These are phyloP conservation scores for Lamellibrachia satsuma DNA, from an alignment of 2,888 invertebrate genomes.

Conservation along the genomic window DNA sequence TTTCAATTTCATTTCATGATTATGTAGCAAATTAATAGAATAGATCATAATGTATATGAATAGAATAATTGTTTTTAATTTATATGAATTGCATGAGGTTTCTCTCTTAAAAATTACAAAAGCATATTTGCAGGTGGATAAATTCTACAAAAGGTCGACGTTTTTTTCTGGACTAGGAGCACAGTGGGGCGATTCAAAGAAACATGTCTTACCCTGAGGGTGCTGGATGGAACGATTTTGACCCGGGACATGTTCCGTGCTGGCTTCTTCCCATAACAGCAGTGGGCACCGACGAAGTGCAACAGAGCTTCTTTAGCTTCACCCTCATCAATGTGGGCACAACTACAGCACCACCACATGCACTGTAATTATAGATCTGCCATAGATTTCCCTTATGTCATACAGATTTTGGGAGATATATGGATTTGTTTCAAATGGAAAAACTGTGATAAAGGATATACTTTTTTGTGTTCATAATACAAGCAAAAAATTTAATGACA, in stretches of 20 bases:
- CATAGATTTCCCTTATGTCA: too few relatives aligned
- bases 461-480: too few relatives aligned
- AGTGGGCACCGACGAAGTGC: constrained; percentile 36
- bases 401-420: too few relatives aligned
- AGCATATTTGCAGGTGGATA: not conserved
- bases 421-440: too few relatives aligned
- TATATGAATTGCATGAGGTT: not conserved
- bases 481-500: too few relatives aligned
- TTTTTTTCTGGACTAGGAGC: not conserved
- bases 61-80: not conserved
- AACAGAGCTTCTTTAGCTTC: constrained; percentile 41
- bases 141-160: not conserved
- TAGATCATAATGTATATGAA: too few relatives aligned
- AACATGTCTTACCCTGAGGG: constrained; percentile 41
- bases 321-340: constrained; percentile 36
- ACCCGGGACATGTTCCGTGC: constrained; percentile 39
- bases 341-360: constrained; percentile 28
- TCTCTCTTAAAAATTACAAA: not conserved
- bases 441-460: too few relatives aligned
- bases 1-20: not conserved
- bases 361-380: too few relatives aligned
- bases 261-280: constrained; percentile 44
- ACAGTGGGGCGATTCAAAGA: not conserved
- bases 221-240: constrained; percentile 40
- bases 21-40: too few relatives aligned